These are phyloP conservation scores for Andrena chrysosceles DNA, from an alignment of 2,888 invertebrate genomes.

Conservation along the genomic window DNA sequence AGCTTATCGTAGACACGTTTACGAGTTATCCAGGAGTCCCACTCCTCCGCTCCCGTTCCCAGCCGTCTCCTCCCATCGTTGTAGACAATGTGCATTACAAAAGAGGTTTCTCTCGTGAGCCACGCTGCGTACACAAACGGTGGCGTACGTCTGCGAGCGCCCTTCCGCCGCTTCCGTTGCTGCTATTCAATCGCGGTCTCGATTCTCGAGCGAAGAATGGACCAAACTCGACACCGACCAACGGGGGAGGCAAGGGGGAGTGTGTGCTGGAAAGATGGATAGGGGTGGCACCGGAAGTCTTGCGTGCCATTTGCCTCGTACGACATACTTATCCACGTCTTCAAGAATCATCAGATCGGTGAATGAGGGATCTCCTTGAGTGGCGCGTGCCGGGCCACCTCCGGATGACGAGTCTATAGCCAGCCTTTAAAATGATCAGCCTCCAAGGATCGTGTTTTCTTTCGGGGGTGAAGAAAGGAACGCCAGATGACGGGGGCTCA, in stretches of 20 bases:
- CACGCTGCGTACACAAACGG: constrained; percentile 49
- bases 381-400: constrained; percentile 81
- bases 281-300: constrained; percentile 82
- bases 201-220: constrained; percentile 74
- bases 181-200: constrained; percentile 75
- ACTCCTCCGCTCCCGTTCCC: constrained; percentile 19
- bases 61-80: constrained; percentile 55
- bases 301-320: constrained; percentile 83
- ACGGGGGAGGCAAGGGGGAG: constrained; percentile 10
- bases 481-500: constrained; percentile 38
- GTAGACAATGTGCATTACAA: constrained; percentile 71
- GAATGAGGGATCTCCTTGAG: constrained; percentile 77
- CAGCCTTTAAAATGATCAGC: constrained; percentile 54
- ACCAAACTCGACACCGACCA: constrained; percentile 78
- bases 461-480: constrained; percentile 22
- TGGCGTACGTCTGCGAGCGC: constrained; percentile 64
- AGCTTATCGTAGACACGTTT: constrained; percentile 1
- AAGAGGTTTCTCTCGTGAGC: constrained; percentile 61
- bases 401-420: constrained; percentile 40
- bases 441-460: constrained; percentile 51
- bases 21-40: neutral
- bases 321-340: constrained; percentile 78
- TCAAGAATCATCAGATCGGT: constrained; percentile 77
- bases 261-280: constrained; percentile 56
- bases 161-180: constrained; percentile 77